These are phyloP conservation scores for Strongylocentrotus purpuratus DNA, from an alignment of 35 echinoderm and acorn worm genomes.

Conservation along the genomic window DNA sequence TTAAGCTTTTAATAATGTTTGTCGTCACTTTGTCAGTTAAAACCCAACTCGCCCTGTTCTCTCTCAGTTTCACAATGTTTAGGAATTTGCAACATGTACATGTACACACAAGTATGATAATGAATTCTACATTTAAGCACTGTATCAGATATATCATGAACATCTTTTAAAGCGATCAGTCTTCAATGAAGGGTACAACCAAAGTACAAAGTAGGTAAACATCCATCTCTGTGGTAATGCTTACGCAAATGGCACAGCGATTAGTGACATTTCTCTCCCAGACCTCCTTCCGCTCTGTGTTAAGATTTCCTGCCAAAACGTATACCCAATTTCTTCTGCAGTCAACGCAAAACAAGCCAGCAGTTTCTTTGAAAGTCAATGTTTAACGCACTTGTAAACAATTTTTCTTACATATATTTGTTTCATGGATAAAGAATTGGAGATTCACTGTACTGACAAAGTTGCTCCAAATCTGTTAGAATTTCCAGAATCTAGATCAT, in stretches of 20 bases:
- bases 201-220: background rate
- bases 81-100: background rate
- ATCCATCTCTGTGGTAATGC: background rate
- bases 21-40: too few relatives aligned
- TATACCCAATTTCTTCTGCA: background rate
- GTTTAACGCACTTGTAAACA: too few relatives aligned
- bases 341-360: too few relatives aligned
- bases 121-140: background rate
- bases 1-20: too few relatives aligned
- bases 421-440: too few relatives aligned
- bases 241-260: background rate
- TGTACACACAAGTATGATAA: background rate
- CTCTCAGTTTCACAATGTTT: too few relatives aligned
- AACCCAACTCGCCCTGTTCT: too few relatives aligned
- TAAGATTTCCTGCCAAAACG: background rate
- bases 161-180: background rate
- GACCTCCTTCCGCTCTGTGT: background rate
- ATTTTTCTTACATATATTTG: too few relatives aligned
- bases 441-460: too few relatives aligned
- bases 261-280: conserved; percentile 5
- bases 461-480: too few relatives aligned
- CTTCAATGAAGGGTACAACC: background rate
- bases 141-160: background rate
- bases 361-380: too few relatives aligned
- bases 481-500: too few relatives aligned